Evolutionary conservation across 1,140 invertebrate species (phyloP), one percentile per base, ranked within the genome.

Genomic region (Drosophila varians): DNA sequence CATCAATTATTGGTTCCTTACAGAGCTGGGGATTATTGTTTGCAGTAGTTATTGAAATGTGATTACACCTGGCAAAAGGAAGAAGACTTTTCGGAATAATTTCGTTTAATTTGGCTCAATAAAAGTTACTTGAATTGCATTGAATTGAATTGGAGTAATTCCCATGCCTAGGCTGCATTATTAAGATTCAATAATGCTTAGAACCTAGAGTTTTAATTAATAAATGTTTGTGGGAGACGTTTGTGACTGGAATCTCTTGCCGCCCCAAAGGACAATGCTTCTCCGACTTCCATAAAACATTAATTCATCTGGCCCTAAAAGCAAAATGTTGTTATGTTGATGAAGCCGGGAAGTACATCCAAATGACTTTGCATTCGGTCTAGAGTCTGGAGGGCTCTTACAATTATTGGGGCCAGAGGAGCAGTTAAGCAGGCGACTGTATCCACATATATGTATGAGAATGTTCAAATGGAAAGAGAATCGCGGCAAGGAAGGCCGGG

Each of bases 321-420:
- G 71, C 77, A 71, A 80, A 79, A 80, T 56, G 55, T 45, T 73
- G 72, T 76, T 40, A 43, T 38, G 48, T 51, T 46, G 36, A 26
- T 57, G 52, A 46, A 34, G 58, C 16, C 55, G 60, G 58, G 74
- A 77, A 77, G 45, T 73, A 56, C 60, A 36, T 19, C 36, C 36
- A 56, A 77, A 51, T 66, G 71, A 56, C 65, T 65, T 54, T 55
- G 28, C 68, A 64, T 57, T 34, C 54, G 38, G 38, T 48, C 56
- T 64, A 26, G 16, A 40, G 54, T 40, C 28, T 31, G 9, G 9
- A 31, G 23, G 23, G 12, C 57, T 73, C 51, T n/a, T 34, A 38
- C 26, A 42, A 48, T 72, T 71, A 53, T 38, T 45, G 25, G 18
- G 46, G 14, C 9, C 46, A 48, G 46, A 31, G 46, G 14, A 18